Conservation (phyloP, 2,113 vertebrate genomes). For the Seriola rivoliana region DNA sequence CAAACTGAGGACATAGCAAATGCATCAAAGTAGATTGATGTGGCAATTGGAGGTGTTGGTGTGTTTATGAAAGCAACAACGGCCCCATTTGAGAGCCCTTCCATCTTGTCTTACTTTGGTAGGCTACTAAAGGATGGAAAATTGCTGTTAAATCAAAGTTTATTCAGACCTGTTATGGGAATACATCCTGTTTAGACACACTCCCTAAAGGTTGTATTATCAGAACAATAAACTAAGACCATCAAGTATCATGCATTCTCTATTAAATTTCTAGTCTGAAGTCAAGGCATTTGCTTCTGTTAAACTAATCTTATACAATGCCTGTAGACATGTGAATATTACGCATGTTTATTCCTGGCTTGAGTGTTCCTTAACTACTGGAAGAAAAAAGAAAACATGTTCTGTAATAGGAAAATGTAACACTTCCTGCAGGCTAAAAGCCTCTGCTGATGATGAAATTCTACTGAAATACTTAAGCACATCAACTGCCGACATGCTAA, state of each 20-base stretch:
- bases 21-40: conserved; percentile 36
- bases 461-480: conserved; percentile 32
- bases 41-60: conserved; percentile 5
- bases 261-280: background rate
- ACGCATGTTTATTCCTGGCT: background rate
- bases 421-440: conserved; percentile 1
- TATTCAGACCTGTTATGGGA: conserved; percentile 8
- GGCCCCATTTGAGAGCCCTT: background rate
- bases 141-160: conserved; percentile 10
- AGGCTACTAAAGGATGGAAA: background rate
- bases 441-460: conserved; percentile 35
- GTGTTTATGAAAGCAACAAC: conserved; percentile 39
- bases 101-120: conserved; percentile 12
- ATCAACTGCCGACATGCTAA: background rate
- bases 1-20: conserved; percentile 21
- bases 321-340: background rate
- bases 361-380: background rate
- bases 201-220: background rate
- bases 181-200: conserved; percentile 20
- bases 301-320: background rate
- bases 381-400: background rate
- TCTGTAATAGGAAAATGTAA: background rate
- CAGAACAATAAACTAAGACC: background rate
- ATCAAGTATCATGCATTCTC: background rate
- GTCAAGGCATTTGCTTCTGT: background rate